Evolutionary conservation across 2,797 vertebrate species (phyloP), one percentile per base, ranked within the genome.

Genomic region (Allobates femoralis): DNA sequence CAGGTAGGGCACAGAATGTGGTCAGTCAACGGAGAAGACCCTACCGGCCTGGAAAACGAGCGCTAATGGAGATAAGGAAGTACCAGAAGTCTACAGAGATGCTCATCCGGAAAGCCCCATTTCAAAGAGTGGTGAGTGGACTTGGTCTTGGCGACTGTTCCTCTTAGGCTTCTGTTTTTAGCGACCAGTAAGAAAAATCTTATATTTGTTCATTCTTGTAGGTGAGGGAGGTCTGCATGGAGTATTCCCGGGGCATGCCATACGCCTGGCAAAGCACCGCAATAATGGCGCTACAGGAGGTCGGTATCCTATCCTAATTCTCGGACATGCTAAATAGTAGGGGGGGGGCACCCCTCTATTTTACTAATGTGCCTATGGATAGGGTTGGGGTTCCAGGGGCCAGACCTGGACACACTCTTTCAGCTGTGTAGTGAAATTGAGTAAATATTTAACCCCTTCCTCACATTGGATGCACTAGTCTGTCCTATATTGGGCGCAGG

Each of bases 61-160:
- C 95, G 3, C 89, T 97, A 34, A 92, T 93, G 94, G 95, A 96
- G 87, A 96, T 96, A 79, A 91, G 96, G 37, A 95, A 94, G 66
- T 96, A 90, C 87, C 96, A 97, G 90, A 96, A 95, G 78, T 94
- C 92, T 73, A 94, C 94, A 0, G 87, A 93, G 0, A 92, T 96
- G 12, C 93, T 96, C 60, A 88, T 96, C 15, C 91, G 93, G 46
- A 96, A 95, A 84, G 85, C 6, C 0, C 94, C 95, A 0, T 96
- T 96, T 80, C 81, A 92, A 28, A 92, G 93, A 23, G 88, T 96
- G 92, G 95, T 96, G 89, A 81, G 85, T 56, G 66, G 41, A 46
- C 7, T 46, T 3, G 3, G 3, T 53, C 19, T 34, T 10, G 23
- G 19, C 46, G 10, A 18, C 28, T 23, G 26, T 28, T 19, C 37